Conservation (phyloP, 1,140 invertebrate genomes). For the Drosophila pallidifrons region DNA sequence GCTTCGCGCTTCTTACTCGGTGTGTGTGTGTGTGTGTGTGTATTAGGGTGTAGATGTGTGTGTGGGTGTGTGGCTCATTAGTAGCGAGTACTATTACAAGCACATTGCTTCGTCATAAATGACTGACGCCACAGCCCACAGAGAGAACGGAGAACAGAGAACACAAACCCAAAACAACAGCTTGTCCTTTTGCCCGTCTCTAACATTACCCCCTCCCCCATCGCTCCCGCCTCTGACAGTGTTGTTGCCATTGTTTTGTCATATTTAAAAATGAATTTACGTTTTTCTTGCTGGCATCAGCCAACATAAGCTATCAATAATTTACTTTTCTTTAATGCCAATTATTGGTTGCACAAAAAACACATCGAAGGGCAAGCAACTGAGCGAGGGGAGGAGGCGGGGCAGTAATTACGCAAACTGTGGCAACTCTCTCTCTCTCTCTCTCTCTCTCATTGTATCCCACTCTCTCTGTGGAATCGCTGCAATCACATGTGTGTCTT, state of each 20-base stretch:
- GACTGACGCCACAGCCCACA: constrained; percentile 56
- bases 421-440: neutral
- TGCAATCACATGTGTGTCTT: constrained; percentile 57
- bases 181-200: constrained; percentile 54
- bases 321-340: constrained; percentile 77
- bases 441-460: too few relatives aligned
- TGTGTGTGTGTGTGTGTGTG: constrained; percentile 14
- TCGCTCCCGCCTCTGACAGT: neutral
- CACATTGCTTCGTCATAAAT: constrained; percentile 77
- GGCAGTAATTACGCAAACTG: constrained; percentile 1
- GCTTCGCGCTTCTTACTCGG: neutral
- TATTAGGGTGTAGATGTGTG: constrained; percentile 8
- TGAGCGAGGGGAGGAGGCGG: neutral
- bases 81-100: constrained; percentile 56
- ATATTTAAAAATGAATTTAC: constrained; percentile 82
- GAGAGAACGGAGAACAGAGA: too few relatives aligned
- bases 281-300: constrained; percentile 34
- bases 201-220: constrained; percentile 36
- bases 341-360: constrained; percentile 50
- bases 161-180: constrained; percentile 51
- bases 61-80: constrained; percentile 60
- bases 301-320: constrained; percentile 72
- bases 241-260: constrained; percentile 69
- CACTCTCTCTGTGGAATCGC: neutral
- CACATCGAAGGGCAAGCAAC: too few relatives aligned